Evolutionary conservation across 2,888 invertebrate species (phyloP).

Genomic region (Perdita meconis): DNA sequence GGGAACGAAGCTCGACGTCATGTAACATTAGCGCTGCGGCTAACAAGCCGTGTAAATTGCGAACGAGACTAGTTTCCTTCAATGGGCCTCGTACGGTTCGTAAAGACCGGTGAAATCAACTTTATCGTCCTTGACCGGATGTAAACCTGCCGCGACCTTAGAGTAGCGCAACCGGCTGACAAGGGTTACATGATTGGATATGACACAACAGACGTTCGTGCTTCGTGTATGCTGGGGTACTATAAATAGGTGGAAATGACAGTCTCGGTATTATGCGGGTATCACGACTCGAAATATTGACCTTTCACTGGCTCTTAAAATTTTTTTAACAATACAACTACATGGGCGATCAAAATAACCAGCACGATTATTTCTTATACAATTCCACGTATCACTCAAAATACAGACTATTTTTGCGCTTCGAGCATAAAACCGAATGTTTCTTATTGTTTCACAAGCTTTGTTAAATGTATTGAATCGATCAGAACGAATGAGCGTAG

Average conservation of each 20-base stretch:
- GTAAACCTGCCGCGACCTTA: constrained; percentile 46
- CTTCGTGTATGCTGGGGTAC: constrained; percentile 9
- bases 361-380: too few relatives aligned
- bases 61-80: constrained; percentile 57
- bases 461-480: too few relatives aligned
- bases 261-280: not conserved
- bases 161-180: not conserved
- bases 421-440: too few relatives aligned
- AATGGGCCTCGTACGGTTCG: constrained; percentile 31
- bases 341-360: too few relatives aligned
- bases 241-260: not conserved
- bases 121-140: constrained; percentile 61
- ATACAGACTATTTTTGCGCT: too few relatives aligned
- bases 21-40: constrained; percentile 42
- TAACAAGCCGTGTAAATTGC: constrained; percentile 58
- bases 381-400: too few relatives aligned
- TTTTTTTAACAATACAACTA: not conserved
- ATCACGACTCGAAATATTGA: not conserved
- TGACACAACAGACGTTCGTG: constrained; percentile 13
- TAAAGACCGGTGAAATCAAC: constrained; percentile 56
- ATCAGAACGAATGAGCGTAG: too few relatives aligned
- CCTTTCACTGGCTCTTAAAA: not conserved
- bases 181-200: constrained; percentile 9
- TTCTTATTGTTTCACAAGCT: too few relatives aligned
- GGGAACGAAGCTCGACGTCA: constrained; percentile 18